phyloP scores from a whole-genome alignment of 2,888 invertebrate species.

The Parnassius apollo region DNA sequence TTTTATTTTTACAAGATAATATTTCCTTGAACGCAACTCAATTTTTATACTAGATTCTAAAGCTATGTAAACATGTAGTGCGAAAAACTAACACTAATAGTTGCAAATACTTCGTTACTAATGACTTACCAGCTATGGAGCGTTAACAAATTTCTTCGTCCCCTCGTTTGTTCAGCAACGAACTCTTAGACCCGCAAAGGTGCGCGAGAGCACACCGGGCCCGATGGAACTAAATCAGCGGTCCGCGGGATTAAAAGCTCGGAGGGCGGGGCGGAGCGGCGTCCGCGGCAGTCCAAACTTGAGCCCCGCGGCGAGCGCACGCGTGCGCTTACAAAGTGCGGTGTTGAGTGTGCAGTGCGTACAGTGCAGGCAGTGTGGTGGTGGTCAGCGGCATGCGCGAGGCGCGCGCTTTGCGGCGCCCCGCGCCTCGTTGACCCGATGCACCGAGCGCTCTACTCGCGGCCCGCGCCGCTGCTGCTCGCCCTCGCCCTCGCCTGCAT shows the following conservation, averaged over 20 bases:
- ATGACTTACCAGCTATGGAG: slow-evolving; percentile 14
- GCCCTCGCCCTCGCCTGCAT: slow-evolving; percentile 69
- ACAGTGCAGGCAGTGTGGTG: slow-evolving; percentile 32
- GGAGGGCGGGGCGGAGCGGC: slow-evolving; percentile 41
- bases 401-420: slow-evolving; percentile 52
- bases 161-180: slow-evolving; percentile 10
- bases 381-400: slow-evolving; percentile 50
- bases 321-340: slow-evolving; percentile 17
- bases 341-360: slow-evolving; percentile 31
- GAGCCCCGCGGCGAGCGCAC: slow-evolving; percentile 50
- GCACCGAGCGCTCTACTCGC: slow-evolving; percentile 64
- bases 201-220: slow-evolving; percentile 24
- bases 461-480: slow-evolving; percentile 67
- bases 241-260: slow-evolving; percentile 23
- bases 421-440: slow-evolving; percentile 52
- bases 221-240: slow-evolving; percentile 16
- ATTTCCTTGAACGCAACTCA: too few relatives aligned
- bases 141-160: slow-evolving; percentile 10
- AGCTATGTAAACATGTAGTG: too few relatives aligned
- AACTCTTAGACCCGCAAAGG: slow-evolving; percentile 10
- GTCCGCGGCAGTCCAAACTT: slow-evolving; percentile 48
- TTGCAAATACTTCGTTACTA: background rate
- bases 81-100: too few relatives aligned
- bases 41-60: too few relatives aligned
- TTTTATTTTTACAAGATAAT: too few relatives aligned